These are phyloP conservation scores for Erebia epiphron DNA, from an alignment of 2,888 invertebrate genomes.

Conservation along the genomic window DNA sequence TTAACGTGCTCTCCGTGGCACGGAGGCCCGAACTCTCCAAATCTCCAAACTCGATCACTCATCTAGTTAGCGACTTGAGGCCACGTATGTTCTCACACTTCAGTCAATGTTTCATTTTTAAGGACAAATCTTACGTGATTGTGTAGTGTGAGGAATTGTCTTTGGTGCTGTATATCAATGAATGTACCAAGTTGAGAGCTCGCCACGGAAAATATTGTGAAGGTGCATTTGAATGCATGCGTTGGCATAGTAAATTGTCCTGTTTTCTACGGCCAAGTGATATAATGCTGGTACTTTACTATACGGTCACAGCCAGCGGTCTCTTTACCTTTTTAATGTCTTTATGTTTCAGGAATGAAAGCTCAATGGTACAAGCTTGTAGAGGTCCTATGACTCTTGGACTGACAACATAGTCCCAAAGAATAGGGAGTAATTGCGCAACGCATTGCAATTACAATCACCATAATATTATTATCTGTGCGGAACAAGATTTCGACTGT, in stretches of 20 bases:
- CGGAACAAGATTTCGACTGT: neutral
- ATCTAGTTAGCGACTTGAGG: too few relatives aligned
- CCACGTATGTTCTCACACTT: too few relatives aligned
- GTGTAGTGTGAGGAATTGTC: neutral
- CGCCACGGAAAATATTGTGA: slow-evolving; percentile 55
- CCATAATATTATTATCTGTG: neutral
- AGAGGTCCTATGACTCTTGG: neutral
- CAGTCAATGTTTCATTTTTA: too few relatives aligned
- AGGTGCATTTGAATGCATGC: slow-evolving; percentile 49
- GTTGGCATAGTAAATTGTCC: slow-evolving; percentile 22
- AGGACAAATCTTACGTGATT: too few relatives aligned
- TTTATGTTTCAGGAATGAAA: slow-evolving; percentile 15
- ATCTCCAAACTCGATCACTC: too few relatives aligned
- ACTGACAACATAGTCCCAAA: neutral
- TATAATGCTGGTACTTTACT: slow-evolving; percentile 15
- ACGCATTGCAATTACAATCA: neutral
- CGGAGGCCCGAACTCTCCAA: too few relatives aligned
- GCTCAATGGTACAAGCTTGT: slow-evolving; percentile 17
- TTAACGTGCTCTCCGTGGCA: too few relatives aligned
- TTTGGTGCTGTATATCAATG: neutral
- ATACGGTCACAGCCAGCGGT: slow-evolving; percentile 15
- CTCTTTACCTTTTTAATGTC: slow-evolving; percentile 21
- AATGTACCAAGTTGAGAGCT: slow-evolving; percentile 55
- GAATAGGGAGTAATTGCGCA: neutral
- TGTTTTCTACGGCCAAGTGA: slow-evolving; percentile 15